Conservation (phyloP, 2,888 invertebrate genomes). For the Latheticus oryzae region DNA sequence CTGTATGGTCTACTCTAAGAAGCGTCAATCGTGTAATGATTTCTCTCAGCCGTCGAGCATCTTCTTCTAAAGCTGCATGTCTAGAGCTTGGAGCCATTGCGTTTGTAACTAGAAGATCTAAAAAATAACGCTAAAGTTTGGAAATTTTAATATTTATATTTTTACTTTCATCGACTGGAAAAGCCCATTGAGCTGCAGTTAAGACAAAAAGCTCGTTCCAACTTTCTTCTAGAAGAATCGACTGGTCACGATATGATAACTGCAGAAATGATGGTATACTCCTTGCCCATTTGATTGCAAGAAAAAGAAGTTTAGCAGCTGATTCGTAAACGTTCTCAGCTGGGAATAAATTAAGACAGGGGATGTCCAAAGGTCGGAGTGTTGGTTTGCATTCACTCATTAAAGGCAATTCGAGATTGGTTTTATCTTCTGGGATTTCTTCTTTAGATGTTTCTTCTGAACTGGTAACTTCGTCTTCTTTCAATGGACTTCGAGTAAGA, state of each 20-base stretch:
- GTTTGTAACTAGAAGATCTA: slow-evolving; percentile 60
- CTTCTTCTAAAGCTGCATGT: slow-evolving; percentile 69
- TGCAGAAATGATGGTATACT: slow-evolving; percentile 80
- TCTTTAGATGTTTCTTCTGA: slow-evolving; percentile 73
- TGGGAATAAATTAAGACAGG: slow-evolving; percentile 68
- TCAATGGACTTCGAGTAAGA: slow-evolving; percentile 60
- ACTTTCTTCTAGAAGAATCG: slow-evolving; percentile 78
- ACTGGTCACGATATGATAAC: slow-evolving; percentile 78
- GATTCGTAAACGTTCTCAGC: slow-evolving; percentile 76
- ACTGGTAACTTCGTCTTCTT: slow-evolving; percentile 82
- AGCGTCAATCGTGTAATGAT: slow-evolving; percentile 75
- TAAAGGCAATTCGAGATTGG: slow-evolving; percentile 58
- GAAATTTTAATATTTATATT: too few species aligned
- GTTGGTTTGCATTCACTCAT: slow-evolving; percentile 51
- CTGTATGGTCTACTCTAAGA: slow-evolving; percentile 81
- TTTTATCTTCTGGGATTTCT: slow-evolving; percentile 43
- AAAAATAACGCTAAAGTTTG: neutral
- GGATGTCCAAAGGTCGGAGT: slow-evolving; percentile 56
- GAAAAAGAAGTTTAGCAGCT: slow-evolving; percentile 80
- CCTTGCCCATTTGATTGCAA: slow-evolving; percentile 84
- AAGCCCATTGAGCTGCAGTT: slow-evolving; percentile 84
- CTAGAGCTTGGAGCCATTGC: slow-evolving; percentile 67
- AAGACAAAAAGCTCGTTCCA: slow-evolving; percentile 88
- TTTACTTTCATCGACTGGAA: slow-evolving; percentile 79
- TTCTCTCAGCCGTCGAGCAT: slow-evolving; percentile 72